Evolutionary conservation across 2,113 vertebrate genomes (phyloP), one percentile per base, ranked within the genome.

Genomic region (Apodemus speciosus): DNA sequence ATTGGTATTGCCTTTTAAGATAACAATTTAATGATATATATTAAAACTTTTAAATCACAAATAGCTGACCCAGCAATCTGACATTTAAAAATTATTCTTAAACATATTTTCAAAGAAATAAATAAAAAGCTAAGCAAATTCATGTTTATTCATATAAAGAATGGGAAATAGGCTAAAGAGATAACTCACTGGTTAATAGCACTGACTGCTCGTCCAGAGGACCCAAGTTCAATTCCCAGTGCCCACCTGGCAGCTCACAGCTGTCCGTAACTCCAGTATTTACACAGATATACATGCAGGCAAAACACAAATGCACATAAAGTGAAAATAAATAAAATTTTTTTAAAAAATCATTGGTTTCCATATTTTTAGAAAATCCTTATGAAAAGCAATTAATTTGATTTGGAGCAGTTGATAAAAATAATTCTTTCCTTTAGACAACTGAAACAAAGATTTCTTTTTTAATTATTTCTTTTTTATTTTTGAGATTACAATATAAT

Each of bases 341-440:
- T n/a, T 62, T 62, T 62, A 8, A 62, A 62, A 90, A 79, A 88
- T 43, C 32, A 68, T 16, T 80, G 6, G 32, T 40, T 92, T 79
- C 58, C 56, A 32, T 62, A 84, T 90, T 94, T 87, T 96, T 71
- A 68, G 21, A 90, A 58, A 92, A 43, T 58, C 43, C 21, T 25
- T 87, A 62, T 85, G 51, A 88, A 94, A 96, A 81, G 10, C 30
- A 68, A 62, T 93, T 90, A 40, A 71, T 40, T 71, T 85, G 75
- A 94, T 85, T 88, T 90, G 25, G 6, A 93, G 80, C n/a, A 69
- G 25, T 1, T 64, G 56, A 87, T 79, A 68, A 87, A 71, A 18
- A 84, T 90, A 1, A 2, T 71, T 53, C 87, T 30, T 96, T 80
- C 35, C 58, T 92, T n/a, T 30, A 51, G 72, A 90, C 25, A 88